Evolutionary conservation across 2,888 invertebrate genomes (phyloP).

Genomic region (Itoplectis maculator): DNA sequence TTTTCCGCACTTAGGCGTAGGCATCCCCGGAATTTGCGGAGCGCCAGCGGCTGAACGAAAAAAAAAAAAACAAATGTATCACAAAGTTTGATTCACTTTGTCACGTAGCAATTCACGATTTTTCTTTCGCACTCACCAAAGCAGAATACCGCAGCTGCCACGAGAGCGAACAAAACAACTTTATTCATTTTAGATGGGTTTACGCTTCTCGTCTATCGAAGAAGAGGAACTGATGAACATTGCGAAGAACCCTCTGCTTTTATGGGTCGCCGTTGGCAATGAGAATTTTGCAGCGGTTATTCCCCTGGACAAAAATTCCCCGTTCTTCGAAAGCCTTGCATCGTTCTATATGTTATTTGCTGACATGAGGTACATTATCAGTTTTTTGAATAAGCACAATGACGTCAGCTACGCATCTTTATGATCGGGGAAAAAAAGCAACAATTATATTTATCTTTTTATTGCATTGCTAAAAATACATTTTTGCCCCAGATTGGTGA

Average conservation of each 20-base stretch:
- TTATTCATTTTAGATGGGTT: not conserved
- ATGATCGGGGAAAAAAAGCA: not conserved
- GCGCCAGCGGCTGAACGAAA: slow-evolving; percentile 11
- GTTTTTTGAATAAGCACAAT: slow-evolving; percentile 6
- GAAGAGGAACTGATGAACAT: slow-evolving; percentile 16
- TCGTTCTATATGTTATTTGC: not conserved
- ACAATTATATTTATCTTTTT: not conserved
- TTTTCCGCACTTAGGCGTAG: slow-evolving; percentile 13
- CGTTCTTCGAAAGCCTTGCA: not conserved
- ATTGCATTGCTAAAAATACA: not conserved
- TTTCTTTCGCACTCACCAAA: slow-evolving; percentile 1
- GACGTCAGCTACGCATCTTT: not conserved
- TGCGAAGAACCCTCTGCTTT: not conserved
- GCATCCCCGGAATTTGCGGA: slow-evolving; percentile 5
- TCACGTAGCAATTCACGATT: not conserved
- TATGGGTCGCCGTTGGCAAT: not conserved
- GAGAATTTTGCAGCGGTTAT: not conserved
- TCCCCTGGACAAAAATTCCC: not conserved
- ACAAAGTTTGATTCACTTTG: not conserved
- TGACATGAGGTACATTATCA: not conserved
- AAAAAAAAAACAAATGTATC: not conserved
- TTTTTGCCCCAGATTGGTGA: not conserved
- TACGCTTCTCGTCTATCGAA: slow-evolving; percentile 1
- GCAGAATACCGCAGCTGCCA: slow-evolving; percentile 4
- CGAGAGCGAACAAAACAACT: not conserved